A percentile compares a stretch with the other conserved stretches of the same genome.
phyloP scores from a whole-genome alignment of 1,140 invertebrate species.

The Ips nitidus region DNA sequence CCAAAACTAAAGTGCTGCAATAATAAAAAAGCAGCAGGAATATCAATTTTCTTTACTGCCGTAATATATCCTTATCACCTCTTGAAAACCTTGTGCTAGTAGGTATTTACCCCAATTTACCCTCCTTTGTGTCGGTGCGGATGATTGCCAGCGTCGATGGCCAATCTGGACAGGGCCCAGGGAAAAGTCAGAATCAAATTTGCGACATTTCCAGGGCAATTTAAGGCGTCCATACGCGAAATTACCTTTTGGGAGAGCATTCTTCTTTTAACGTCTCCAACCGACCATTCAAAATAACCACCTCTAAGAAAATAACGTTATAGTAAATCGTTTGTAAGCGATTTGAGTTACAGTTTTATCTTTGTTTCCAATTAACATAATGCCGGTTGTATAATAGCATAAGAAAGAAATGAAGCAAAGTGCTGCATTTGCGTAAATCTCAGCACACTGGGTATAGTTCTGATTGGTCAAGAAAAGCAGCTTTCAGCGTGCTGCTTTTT shows the following conservation, averaged over 20 bases:
- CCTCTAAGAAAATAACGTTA: no score
- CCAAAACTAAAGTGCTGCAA: no score
- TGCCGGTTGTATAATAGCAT: no score
- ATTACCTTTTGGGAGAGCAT: not conserved
- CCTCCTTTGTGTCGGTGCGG: constrained; percentile 20
- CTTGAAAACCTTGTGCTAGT: constrained; percentile 8
- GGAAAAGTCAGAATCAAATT: constrained; percentile 32
- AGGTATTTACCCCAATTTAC: constrained; percentile 27
- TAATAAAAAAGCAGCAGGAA: not conserved
- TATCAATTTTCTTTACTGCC: constrained; percentile 25
- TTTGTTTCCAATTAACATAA: no score
- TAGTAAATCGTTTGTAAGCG: no score
- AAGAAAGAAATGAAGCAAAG: no score
- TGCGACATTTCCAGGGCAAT: constrained; percentile 32
- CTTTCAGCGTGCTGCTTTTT: no score
- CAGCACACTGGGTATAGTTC: no score
- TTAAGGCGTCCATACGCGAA: constrained; percentile 13
- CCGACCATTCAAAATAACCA: not conserved
- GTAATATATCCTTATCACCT: constrained; percentile 28
- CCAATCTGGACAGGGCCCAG: constrained; percentile 18
- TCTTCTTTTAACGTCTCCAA: no score
- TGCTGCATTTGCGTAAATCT: no score
- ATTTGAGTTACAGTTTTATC: no score
- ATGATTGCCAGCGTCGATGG: constrained; percentile 27
- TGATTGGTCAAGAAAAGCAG: no score